Conservation (phyloP, 2,888 invertebrate species). For the Scrobipalpa costella region DNA sequence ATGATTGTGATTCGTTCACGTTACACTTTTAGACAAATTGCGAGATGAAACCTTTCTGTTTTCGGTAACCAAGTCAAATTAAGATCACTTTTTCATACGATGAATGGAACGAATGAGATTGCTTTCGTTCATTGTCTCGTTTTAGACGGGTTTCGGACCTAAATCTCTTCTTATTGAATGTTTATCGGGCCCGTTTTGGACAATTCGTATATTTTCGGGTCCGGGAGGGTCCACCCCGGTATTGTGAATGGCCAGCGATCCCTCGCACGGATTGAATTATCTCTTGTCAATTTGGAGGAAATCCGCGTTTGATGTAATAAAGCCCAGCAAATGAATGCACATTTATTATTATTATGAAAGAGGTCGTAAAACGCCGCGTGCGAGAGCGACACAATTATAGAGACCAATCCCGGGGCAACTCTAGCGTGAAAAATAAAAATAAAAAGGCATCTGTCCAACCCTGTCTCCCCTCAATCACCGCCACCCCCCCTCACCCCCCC, state of each 20-base stretch:
- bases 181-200: not conserved
- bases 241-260: conserved; percentile 10
- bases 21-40: not conserved
- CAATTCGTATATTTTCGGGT: conserved; percentile 5
- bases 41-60: not conserved
- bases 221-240: conserved; percentile 11
- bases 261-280: conserved; percentile 13
- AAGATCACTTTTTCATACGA: not conserved
- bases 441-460: conserved; percentile 40
- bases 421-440: conserved; percentile 41
- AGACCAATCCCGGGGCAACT: conserved; percentile 33
- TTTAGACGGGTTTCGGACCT: not conserved
- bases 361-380: conserved; percentile 23
- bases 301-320: conserved; percentile 22
- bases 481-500: conserved; percentile 19
- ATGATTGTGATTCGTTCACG: not conserved
- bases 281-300: conserved; percentile 18
- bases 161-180: conserved; percentile 5
- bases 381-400: conserved; percentile 32
- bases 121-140: not conserved
- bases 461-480: conserved; percentile 25
- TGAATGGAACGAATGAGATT: not conserved
- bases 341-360: conserved; percentile 24
- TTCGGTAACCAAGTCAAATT: not conserved
- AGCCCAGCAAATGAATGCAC: conserved; percentile 20